Base-by-base conservation (phyloP, 2,797 vertebrate species). In the Chromis chromis region DNA sequence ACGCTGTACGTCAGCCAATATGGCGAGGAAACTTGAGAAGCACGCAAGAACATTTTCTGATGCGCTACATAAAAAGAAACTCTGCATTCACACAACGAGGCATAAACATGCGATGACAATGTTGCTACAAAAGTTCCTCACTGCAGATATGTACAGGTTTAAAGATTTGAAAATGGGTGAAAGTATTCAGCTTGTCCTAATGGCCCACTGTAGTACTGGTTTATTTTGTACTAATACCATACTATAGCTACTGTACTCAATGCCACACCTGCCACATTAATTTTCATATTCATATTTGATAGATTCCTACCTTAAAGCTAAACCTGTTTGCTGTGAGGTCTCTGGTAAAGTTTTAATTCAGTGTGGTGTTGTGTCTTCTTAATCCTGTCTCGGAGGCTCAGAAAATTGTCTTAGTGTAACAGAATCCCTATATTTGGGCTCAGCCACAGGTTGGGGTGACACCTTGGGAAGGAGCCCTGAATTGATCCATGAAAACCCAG, bases 341-440 rank as follows among this genome's bases (percentile, higher is more conserved):
- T 33, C 1, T 33, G 7, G 10, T 11, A 11, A 49, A 55, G n/a
- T 7, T 46, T 46, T 19, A 7, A 48, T 19, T 4, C 14, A 42
- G 1, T 17, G 55, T 24, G 3, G 17, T 19, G 48, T 21, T 28
- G 55, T 42, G 19, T 53, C 69, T 82, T 63, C 54, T 61, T 4
- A 49, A 8, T 71, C 19, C 3, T 56, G 6, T 71, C 59, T 66
- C 42, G 14, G 13, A 66, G 39, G 36, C 60, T 67, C 28, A 44
- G 63, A 58, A 70, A 81, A 83, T 78, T 50, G 76, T 53, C 31
- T 54, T 31, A 22, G 33, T 56, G 81, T 79, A 89, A 91, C 56
- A 75, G 31, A 81, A 88, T 78, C 70, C 54, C 6, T 11, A 4
- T 76, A 56, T 75, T 86, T 75, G 73, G 59, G 44, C 65, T 72